These are phyloP conservation scores for Mastacembelus armatus DNA, from an alignment of 2,797 vertebrate genomes.

Conservation along the genomic window DNA sequence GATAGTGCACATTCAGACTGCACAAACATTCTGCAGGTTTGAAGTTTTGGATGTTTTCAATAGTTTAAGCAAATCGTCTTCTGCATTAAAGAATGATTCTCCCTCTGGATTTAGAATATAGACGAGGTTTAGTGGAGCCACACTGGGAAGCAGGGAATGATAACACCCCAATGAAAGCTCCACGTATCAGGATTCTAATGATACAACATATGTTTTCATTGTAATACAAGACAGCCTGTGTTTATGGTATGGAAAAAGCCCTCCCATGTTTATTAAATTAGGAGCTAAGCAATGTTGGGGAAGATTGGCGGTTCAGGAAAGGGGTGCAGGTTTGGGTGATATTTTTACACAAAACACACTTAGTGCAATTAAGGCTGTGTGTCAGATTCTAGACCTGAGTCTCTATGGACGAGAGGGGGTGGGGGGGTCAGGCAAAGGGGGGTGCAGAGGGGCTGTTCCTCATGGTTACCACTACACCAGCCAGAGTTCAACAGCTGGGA, in stretches of 20 bases:
- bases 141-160: slow-evolving; percentile 51
- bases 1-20: slow-evolving; percentile 17
- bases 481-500: slow-evolving; percentile 66
- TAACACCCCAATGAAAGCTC: slow-evolving; percentile 57
- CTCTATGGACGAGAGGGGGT: slow-evolving; percentile 54
- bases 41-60: slow-evolving; percentile 29
- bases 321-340: slow-evolving; percentile 83
- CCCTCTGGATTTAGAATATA: slow-evolving; percentile 6
- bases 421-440: slow-evolving; percentile 36
- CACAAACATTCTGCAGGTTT: slow-evolving; percentile 10
- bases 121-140: slow-evolving; percentile 39
- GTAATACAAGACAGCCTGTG: slow-evolving; percentile 80
- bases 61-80: slow-evolving; percentile 11
- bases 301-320: slow-evolving; percentile 85
- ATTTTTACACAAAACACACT: slow-evolving; percentile 89
- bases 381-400: slow-evolving; percentile 69
- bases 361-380: slow-evolving; percentile 83
- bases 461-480: slow-evolving; percentile 39
- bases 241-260: slow-evolving; percentile 74
- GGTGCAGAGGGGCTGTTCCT: slow-evolving; percentile 33
- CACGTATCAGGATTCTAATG: slow-evolving; percentile 74
- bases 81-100: slow-evolving; percentile 21
- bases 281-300: slow-evolving; percentile 75
- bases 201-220: slow-evolving; percentile 82
- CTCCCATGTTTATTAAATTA: slow-evolving; percentile 84